Percentiles rank a stretch among this genome's conserved stretches.
These are phyloP conservation scores for Rhaphigaster nebulosa DNA, from an alignment of 2,888 invertebrate species.

Conservation along the genomic window DNA sequence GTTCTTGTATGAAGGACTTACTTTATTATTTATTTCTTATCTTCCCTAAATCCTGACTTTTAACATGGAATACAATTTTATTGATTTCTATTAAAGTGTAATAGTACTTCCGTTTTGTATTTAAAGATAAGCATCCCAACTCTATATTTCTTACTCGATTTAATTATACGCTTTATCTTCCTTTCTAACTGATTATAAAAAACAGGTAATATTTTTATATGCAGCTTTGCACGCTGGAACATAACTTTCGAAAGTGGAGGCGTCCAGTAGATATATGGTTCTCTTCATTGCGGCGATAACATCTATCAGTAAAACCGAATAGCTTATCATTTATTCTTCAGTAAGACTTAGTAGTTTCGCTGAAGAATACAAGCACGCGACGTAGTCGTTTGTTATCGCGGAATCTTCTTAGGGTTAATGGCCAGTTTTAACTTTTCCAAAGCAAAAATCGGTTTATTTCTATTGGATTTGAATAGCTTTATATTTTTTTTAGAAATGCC, in stretches of 20 bases:
- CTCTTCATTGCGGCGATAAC: neutral
- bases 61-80: too few relatives aligned
- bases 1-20: too few relatives aligned
- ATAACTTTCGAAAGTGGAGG: neutral
- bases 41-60: too few relatives aligned
- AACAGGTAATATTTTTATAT: neutral
- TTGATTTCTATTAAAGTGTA: too few relatives aligned
- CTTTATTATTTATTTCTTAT: too few relatives aligned
- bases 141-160: too few relatives aligned
- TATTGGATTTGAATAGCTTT: too few relatives aligned
- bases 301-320: neutral
- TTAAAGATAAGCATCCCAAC: too few relatives aligned
- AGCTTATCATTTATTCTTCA: slow-evolving; percentile 33
- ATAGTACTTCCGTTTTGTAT: too few relatives aligned
- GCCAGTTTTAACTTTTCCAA: slow-evolving; percentile 14
- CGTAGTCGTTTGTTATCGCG: neutral
- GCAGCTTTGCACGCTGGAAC: neutral
- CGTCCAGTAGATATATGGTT: neutral
- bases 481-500: too few relatives aligned
- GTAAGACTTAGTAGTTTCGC: neutral
- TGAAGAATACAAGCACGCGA: slow-evolving; percentile 22
- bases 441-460: neutral
- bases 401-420: neutral
- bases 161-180: too few relatives aligned
- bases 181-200: too few relatives aligned